A percentile compares a stretch with the other conserved stretches of the same genome.
phyloP scores from a whole-genome alignment of 37 sponge, comb jelly and placozoan species.

The Hormiphora californensis region DNA sequence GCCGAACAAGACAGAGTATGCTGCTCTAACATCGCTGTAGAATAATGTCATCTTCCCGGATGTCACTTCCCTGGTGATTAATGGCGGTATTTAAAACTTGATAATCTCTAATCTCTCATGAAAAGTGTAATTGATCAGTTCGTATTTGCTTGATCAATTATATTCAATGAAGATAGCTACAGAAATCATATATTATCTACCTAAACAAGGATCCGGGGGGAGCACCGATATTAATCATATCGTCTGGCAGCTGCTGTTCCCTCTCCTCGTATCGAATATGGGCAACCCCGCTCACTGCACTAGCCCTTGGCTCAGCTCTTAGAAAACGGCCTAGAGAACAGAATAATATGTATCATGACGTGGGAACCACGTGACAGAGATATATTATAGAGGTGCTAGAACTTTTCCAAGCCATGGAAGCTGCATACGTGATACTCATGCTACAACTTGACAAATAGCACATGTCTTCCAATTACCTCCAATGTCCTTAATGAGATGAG shows the following conservation, averaged over 20 bases:
- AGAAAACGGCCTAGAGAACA: conserved; percentile 7
- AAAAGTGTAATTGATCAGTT: too few relatives aligned
- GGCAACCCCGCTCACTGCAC: neutral
- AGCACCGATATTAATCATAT: neutral
- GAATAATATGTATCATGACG: neutral
- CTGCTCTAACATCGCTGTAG: conserved; percentile 22
- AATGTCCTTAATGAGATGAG: conserved; percentile 25
- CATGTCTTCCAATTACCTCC: neutral
- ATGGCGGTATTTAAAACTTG: too few relatives aligned
- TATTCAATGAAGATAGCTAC: too few relatives aligned
- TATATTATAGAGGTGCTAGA: too few relatives aligned
- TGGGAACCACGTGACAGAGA: neutral
- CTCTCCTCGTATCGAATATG: conserved; percentile 29
- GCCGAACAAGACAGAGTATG: conserved; percentile 26
- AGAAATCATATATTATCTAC: too few relatives aligned
- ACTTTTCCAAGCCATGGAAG: neutral
- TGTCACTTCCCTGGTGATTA: too few relatives aligned
- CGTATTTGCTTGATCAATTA: too few relatives aligned
- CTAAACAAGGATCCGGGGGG: conserved; percentile 12
- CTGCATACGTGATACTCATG: neutral
- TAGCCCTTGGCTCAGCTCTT: neutral
- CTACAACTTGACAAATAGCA: neutral
- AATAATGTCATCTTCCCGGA: conserved; percentile 8
- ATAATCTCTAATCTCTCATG: too few relatives aligned
- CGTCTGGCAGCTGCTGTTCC: neutral